Evolutionary conservation across 2,888 invertebrate species (phyloP).

Genomic region (Orthonychiurus folsomi): DNA sequence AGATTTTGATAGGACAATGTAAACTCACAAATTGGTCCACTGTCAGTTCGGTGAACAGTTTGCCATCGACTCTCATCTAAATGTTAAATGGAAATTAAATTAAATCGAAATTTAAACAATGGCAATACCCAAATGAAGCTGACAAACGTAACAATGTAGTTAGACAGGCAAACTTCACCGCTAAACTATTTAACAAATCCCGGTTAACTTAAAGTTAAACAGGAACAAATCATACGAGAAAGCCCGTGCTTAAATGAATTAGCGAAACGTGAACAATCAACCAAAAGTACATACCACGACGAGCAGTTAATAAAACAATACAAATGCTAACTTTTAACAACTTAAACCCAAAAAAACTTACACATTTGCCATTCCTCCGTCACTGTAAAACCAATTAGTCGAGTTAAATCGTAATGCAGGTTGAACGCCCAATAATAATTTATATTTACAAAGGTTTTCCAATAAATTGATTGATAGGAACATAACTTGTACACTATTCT

Average conservation of each 20-base stretch:
- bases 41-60: conserved; percentile 72
- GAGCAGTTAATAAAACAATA: not conserved
- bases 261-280: not conserved
- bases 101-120: not conserved
- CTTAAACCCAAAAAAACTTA: conserved; percentile 36
- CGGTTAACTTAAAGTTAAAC: not conserved
- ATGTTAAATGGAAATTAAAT: conserved; percentile 18
- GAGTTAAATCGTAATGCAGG: no score
- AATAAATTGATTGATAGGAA: no score
- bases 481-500: no score
- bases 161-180: no score
- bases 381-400: conserved; percentile 48
- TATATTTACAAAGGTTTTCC: no score
- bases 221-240: not conserved
- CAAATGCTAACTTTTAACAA: not conserved
- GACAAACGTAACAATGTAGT: not conserved
- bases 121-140: not conserved
- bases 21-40: conserved; percentile 74
- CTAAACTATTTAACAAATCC: no score
- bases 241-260: not conserved
- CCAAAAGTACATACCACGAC: not conserved
- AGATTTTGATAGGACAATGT: conserved; percentile 84
- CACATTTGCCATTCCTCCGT: conserved; percentile 57
- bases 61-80: conserved; percentile 83
- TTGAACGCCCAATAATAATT: no score